These are phyloP conservation scores for Coccyzus lansbergi DNA, from an alignment of 2,797 vertebrate species.

Conservation along the genomic window DNA sequence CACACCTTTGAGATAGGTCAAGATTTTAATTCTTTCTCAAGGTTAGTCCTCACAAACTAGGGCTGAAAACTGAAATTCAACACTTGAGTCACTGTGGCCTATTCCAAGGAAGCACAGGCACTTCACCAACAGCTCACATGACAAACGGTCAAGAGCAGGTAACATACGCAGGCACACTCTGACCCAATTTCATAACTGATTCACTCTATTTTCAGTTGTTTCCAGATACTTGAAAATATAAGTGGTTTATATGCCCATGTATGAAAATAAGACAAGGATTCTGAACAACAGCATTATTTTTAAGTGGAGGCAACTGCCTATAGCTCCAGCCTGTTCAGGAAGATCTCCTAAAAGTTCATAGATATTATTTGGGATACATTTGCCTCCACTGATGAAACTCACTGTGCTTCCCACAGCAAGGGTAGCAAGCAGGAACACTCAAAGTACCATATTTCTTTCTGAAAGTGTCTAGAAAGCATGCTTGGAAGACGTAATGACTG, in stretches of 20 bases:
- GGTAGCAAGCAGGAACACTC: not conserved
- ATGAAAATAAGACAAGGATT: not conserved
- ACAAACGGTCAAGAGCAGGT: accelerated
- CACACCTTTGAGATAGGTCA: no score
- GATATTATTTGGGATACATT: not conserved
- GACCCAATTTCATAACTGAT: not conserved
- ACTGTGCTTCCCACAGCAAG: not conserved
- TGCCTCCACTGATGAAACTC: not conserved
- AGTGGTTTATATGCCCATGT: accelerated
- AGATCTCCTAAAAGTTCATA: not conserved
- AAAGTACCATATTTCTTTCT: not conserved
- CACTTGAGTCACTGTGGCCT: accelerated
- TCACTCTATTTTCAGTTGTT: not conserved
- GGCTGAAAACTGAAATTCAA: not conserved
- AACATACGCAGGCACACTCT: accelerated
- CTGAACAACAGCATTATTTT: not conserved
- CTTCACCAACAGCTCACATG: not conserved
- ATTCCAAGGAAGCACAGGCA: not conserved
- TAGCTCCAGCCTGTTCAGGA: not conserved
- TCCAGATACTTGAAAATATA: not conserved
- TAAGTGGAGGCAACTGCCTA: not conserved
- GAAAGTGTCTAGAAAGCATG: not conserved
- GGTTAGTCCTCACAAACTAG: not conserved
- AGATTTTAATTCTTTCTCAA: no score
- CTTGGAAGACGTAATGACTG: not conserved